Evolutionary conservation across 2,797 vertebrate genomes (phyloP), one percentile per base, ranked within the genome.

Genomic region (Crenichthys baileyi): DNA sequence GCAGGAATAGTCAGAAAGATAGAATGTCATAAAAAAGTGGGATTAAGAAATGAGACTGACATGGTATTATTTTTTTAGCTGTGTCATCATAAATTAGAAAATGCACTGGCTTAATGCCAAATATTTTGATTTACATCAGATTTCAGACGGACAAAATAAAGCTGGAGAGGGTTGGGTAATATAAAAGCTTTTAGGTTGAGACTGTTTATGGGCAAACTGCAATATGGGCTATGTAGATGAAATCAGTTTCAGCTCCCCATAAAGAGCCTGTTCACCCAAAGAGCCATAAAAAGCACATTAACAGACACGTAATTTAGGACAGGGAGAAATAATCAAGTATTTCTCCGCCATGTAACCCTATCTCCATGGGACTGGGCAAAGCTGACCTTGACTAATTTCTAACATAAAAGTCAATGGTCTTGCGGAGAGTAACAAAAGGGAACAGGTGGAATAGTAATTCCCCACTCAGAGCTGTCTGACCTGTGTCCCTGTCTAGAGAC

Each of bases 351-450:
- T 75, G 72, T 85, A 87, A 87, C 86, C 76, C 77, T 79, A 88
- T 94, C 91, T 93, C 93, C 90, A 92, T 92, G 86, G 92, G 91
- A 92, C 94, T 83, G 26, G 84, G 82, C 92, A 85, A 88, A 93
- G 82, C 88, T 93, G 93, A 95, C 93, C 93, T 91, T 88, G 83
- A 81, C 82, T 91, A 90, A 93, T 93, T 86, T 90, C 85, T 81
- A 82, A 75, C 83, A 81, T 58, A 91, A 91, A 86, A 91, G 80
- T 81, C 61, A 41, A 50, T 61, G 12, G 70, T 41, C 24, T 26
- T 31, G 70, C 77, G 36, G 61, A n/a, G 72, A 22, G 15, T 50
- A n/a, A 4, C 65, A 84, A 78, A 80, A 83, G 72, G 83, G 77
- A 78, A 44, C 84, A 79, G 85, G 83, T 84, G 72, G 84, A 76